A percentile compares a stretch with the other conserved stretches of the same genome.
phyloP scores from a whole-genome alignment of 1,140 invertebrate species.

The Meteorus sp. region DNA sequence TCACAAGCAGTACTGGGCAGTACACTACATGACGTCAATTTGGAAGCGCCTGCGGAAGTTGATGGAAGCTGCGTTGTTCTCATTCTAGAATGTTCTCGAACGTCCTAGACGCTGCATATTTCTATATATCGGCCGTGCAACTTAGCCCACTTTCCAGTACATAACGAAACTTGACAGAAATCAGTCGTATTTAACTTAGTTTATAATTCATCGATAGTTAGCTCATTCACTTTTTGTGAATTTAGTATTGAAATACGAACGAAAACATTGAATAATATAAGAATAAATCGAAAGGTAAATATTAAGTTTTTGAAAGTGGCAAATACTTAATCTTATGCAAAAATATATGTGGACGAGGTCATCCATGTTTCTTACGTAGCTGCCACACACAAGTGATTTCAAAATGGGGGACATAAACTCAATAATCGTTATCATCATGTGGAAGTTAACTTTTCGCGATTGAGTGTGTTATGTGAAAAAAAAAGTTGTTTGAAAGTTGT shows the following conservation, averaged over 20 bases:
- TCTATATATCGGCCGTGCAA: slow-evolving; percentile 30
- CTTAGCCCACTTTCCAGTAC: slow-evolving; percentile 28
- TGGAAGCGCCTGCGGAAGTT: slow-evolving; percentile 23
- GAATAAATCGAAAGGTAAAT: slow-evolving; percentile 2
- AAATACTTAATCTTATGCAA: no score
- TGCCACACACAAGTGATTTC: not conserved
- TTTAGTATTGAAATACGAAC: no score
- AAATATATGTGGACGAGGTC: no score
- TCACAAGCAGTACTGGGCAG: no score
- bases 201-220: no score
- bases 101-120: slow-evolving; percentile 24
- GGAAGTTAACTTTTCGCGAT: not conserved
- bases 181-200: not conserved
- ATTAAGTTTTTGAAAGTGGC: no score
- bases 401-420: slow-evolving; percentile 21
- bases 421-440: not conserved
- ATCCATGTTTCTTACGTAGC: no score
- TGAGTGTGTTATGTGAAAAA: not conserved
- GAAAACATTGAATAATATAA: slow-evolving; percentile 5
- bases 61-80: slow-evolving; percentile 12
- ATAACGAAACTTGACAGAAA: slow-evolving; percentile 22
- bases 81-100: slow-evolving; percentile 30
- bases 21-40: no score
- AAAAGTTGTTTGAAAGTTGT: slow-evolving; percentile 10
- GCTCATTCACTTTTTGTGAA: no score